phyloP scores from a whole-genome alignment of 2,797 vertebrate species.

The Emydoidea blandingii region DNA sequence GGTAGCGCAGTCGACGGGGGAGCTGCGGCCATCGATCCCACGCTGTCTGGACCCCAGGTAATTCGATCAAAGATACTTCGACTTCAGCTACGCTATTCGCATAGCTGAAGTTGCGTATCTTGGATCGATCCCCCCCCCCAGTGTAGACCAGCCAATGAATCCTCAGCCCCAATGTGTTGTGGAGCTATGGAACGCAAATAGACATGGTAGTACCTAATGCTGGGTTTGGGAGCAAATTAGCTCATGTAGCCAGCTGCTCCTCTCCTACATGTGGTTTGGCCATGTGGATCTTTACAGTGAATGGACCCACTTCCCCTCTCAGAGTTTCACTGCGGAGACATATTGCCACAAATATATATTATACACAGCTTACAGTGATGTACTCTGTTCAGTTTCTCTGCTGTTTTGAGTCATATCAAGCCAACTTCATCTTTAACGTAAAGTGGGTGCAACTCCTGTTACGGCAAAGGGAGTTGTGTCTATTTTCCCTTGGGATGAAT shows the following conservation, averaged over 20 bases:
- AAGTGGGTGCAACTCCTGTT: not conserved
- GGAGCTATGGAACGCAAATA: not conserved
- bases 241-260: not conserved
- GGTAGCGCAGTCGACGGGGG: too few species aligned
- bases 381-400: not conserved
- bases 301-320: not conserved
- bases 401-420: not conserved
- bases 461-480: not conserved
- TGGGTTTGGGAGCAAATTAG: not conserved
- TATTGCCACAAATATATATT: not conserved
- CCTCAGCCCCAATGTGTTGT: not conserved
- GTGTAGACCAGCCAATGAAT: not conserved
- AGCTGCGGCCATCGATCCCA: too few species aligned
- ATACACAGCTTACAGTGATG: not conserved
- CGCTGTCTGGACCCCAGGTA: too few species aligned
- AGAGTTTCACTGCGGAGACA: not conserved
- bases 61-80: too few species aligned
- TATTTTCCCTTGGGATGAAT: not conserved
- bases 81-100: too few species aligned
- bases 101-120: too few species aligned
- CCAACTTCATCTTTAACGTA: not conserved
- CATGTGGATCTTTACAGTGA: not conserved
- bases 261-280: not conserved
- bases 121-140: too few species aligned
- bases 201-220: not conserved